A percentile compares a stretch with the other conserved stretches of the same genome.
Conservation (phyloP, 2,113 vertebrate genomes). For the Turdus rufiventris region DNA sequence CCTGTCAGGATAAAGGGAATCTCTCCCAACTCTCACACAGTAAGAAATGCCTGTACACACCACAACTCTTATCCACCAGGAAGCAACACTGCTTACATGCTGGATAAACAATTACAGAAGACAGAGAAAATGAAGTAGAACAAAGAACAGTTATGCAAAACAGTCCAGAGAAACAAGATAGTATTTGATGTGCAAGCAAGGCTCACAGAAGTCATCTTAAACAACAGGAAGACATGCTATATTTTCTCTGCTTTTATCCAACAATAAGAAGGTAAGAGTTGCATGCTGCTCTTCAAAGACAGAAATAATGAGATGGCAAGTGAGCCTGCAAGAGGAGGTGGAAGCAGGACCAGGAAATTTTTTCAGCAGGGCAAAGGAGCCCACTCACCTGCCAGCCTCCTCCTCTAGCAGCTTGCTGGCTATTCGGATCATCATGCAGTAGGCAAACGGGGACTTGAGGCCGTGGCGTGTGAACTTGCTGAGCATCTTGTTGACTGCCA, state of each 20-base stretch:
- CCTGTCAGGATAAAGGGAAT: not conserved
- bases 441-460: constrained; percentile 81
- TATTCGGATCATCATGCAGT: constrained; percentile 82
- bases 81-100: not conserved
- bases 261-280: not conserved
- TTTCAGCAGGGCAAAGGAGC: not conserved
- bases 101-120: not conserved
- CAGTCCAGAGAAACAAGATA: not conserved
- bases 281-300: not conserved
- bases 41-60: not conserved
- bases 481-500: constrained; percentile 83
- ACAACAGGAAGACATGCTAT: not conserved
- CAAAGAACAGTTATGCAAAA: not conserved
- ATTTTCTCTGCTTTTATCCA: not conserved
- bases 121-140: not conserved
- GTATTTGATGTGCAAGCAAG: not conserved
- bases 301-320: not conserved
- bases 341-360: not conserved
- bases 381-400: constrained; percentile 74
- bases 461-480: constrained; percentile 79
- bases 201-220: not conserved
- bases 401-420: constrained; percentile 82
- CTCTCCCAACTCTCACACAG: not conserved
- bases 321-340: not conserved
- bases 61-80: not conserved